Evolutionary conservation across 2,113 vertebrate species (phyloP).

Genomic region (Istiophorus platypterus): DNA sequence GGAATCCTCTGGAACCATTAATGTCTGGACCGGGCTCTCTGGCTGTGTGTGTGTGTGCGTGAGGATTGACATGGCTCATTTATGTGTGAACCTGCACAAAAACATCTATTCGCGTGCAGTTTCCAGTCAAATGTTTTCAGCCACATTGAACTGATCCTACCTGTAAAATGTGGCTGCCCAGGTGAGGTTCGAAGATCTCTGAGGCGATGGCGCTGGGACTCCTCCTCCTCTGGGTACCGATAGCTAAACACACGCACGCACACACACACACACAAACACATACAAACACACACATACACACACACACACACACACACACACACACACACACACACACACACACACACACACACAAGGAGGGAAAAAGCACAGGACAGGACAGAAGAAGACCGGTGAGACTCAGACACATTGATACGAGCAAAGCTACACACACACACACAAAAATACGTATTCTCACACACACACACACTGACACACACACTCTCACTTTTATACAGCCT

Average conservation of each 20-base stretch:
- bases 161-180: slow-evolving; percentile 99
- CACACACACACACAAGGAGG: slow-evolving; percentile 54
- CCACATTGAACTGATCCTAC: slow-evolving; percentile 81
- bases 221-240: slow-evolving; percentile 96
- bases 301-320: slow-evolving; percentile 38
- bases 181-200: slow-evolving; percentile 97
- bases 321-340: slow-evolving; percentile 33
- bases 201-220: slow-evolving; percentile 91
- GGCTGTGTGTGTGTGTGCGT: neutral
- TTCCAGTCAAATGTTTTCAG: neutral
- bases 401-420: slow-evolving; percentile 81
- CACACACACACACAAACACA: slow-evolving; percentile 31
- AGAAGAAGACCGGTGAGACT: slow-evolving; percentile 82
- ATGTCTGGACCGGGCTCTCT: no score
- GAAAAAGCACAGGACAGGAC: slow-evolving; percentile 81
- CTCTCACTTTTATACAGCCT: slow-evolving; percentile 74
- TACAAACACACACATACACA: slow-evolving; percentile 54
- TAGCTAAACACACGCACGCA: slow-evolving; percentile 86
- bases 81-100: neutral
- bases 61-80: no score
- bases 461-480: slow-evolving; percentile 51
- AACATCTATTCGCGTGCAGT: neutral
- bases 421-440: slow-evolving; percentile 65
- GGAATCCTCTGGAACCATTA: no score
- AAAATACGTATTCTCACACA: slow-evolving; percentile 13